Base-by-base conservation (phyloP, 2,888 invertebrate genomes). In the Perithous albicinctus region DNA sequence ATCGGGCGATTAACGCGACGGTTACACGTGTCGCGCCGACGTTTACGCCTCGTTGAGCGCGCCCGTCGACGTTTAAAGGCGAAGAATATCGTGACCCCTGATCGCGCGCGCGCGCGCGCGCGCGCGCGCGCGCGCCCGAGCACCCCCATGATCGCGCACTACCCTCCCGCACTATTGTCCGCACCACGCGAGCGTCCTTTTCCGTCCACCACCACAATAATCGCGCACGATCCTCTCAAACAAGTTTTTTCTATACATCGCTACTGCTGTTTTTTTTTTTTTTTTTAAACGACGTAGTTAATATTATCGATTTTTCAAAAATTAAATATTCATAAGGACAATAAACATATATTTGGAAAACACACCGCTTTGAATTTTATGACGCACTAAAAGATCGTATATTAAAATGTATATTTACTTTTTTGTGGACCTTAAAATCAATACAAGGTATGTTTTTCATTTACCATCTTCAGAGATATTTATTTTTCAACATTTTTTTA, bases 1-100 rank as follows among this genome's bases (percentile, higher is more conserved):
- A 92, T 92, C 92, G 91, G 89, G 89, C 92, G 92, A 92, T 92
- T 92, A 92, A 92, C 92, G 91, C 90, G 90, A 90, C 88, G 89
- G 87, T 89, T 90, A 89, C 90, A 90, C 90, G 90, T 88, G 88
- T 90, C 89, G 89, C 89, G 88, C 86, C 87, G 89, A 87, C 91
- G 89, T 91, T 91, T 89, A 89, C 90, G 90, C 90, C 90, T 90
- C 88, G 90, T 89, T 89, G 87, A 88, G 85, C 88, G 85, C 86
- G 73, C 84, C 73, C 80, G 83, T 81, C 78, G 83, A 86, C 86
- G 86, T 83, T 85, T 82, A 85, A 77, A 82, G 79, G 64, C 78
- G 72, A 80, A 82, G 79, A 79, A 82, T 78, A 84, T 75, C 76
- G 74, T 78, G 78, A 83, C 72, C 79, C 76, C 59, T 74, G 82